Base-by-base conservation (phyloP, 2,888 invertebrate species). In the Eupithecia tripunctaria region DNA sequence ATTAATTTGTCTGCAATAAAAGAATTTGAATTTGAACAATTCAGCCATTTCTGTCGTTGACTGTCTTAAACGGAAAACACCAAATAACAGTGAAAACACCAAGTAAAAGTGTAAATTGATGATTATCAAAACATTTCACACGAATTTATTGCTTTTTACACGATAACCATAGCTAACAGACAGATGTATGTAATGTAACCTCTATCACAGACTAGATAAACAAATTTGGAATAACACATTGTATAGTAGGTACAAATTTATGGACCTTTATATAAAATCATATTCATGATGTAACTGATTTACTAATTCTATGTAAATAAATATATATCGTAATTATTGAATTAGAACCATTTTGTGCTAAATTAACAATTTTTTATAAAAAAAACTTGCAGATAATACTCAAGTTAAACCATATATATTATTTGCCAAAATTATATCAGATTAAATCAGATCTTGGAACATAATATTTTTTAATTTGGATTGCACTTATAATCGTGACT, bases 131-230 rank as follows among this genome's bases (percentile, higher is more conserved):
- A 76, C 65, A 36, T 66, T 71, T 56, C 71, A 63, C 59, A 72
- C 38, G 65, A 70, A 65, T 38, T 76, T 75, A 77, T 77, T 79
- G 76, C 76, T 77, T 71, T 56, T 56, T 59, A 69, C 71, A 70
- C 71, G 70, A 73, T 67, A 79, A 77, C 77, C 79, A 78, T 80
- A 77, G 81, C 81, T 80, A 82, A 84, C 82, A 86, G 83, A 85
- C 82, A 76, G 78, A 84, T 75, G n/a, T n/a, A n/a, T n/a, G n/a
- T n/a, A n/a, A n/a, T n/a, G 82, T 80, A 81, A 82, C 81, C 88
- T 81, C 88, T 90, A 91, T 91, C 91, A 89, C 91, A 91, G 92
- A 91, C 92, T 91, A 91, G 91, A 91, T 88, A 85, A 82, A 88
- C 82, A 81, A 85, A 81, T 82, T 83, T 80, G 77, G 81, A 80